Base-by-base conservation (phyloP, 2,113 vertebrate species). In the Trichomycterus rosablanca region DNA sequence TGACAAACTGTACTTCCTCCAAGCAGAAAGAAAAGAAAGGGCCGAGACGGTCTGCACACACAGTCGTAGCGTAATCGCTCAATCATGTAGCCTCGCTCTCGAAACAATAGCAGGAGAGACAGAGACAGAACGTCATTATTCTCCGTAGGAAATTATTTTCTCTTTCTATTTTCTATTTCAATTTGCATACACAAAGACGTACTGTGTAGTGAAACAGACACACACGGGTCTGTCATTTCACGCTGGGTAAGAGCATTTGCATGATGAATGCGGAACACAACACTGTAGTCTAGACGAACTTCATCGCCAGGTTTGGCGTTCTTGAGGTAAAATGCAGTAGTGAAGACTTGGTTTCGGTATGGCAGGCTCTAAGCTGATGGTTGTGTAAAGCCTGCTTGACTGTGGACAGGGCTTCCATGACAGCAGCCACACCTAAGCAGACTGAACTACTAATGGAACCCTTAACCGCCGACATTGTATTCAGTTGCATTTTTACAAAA, bases 51-150 rank as follows among this genome's bases (percentile, higher is more conserved):
- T 49, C 40, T 62, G 51, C 19, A 62, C 42, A 45, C 34, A 44
- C 40, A 46, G 11, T 43, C 7, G 51, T 5, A 14, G 12, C n/a
- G 37, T 55, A 62, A 49, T 32, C 46, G 54, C 51, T 62, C 58
- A 62, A 32, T 26, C 51, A 54, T 40, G 54, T 15, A 7, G 22
- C 32, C 63, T 32, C 18, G 20, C 23, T 54, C 30, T 48, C 39
- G n/a, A 61, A n/a, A 44, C 52, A 68, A 61, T 28, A 34, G 57
- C 39, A 32, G 14, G 43, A 15, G 42, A 54, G 40, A 32, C 9
- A 42, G 59, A 49, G 43, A 40, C 39, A 52, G 30, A 42, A 35
- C 40, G 45, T 67, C 57, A 54, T 67, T 60, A 54, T 60, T 54
- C 57, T 34, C 24, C 2, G 2, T 15, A 28, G 42, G 40, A 54